Conservation (phyloP, 2,888 invertebrate species). For the Drosophila picticornis region DNA sequence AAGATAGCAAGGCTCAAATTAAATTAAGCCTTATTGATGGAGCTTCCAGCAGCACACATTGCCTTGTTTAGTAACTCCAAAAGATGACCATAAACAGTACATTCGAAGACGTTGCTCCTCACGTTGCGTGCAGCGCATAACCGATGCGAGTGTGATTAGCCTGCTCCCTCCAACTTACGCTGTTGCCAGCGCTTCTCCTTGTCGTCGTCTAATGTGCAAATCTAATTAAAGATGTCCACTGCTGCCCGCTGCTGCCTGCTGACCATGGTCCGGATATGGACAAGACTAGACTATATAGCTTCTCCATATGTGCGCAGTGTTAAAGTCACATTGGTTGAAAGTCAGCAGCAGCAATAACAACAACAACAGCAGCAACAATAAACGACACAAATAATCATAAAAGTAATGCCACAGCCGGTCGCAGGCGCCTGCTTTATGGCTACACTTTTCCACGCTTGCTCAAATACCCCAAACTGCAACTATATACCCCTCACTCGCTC, state of each 20-base stretch:
- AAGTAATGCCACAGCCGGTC: constrained; percentile 76
- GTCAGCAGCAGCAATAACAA: constrained; percentile 63
- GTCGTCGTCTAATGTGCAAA: constrained; percentile 70
- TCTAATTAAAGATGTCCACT: constrained; percentile 73
- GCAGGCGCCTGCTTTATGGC: constrained; percentile 53
- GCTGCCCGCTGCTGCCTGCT: constrained; percentile 24
- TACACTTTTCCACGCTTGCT: constrained; percentile 45
- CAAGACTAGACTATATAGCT: constrained; percentile 33
- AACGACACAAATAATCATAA: constrained; percentile 84
- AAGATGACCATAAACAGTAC: constrained; percentile 47
- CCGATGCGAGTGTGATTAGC: constrained; percentile 69
- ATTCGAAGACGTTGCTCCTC: not conserved
- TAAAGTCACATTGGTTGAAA: constrained; percentile 51
- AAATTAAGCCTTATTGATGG: constrained; percentile 81
- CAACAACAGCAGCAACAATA: constrained; percentile 44
- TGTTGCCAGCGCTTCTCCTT: not conserved
- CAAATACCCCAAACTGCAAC: constrained; percentile 55
- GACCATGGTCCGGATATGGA: constrained; percentile 46
- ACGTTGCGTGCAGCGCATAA: constrained; percentile 69
- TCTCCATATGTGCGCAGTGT: constrained; percentile 61
- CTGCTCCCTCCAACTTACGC: not conserved
- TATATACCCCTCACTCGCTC: not conserved
- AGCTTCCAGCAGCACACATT: constrained; percentile 17
- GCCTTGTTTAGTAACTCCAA: constrained; percentile 44
- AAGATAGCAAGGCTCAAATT: constrained; percentile 72